Conservation (phyloP, 30 jellyfish, hydroid and myxozoan species). For the Cassiopea xamachana region DNA sequence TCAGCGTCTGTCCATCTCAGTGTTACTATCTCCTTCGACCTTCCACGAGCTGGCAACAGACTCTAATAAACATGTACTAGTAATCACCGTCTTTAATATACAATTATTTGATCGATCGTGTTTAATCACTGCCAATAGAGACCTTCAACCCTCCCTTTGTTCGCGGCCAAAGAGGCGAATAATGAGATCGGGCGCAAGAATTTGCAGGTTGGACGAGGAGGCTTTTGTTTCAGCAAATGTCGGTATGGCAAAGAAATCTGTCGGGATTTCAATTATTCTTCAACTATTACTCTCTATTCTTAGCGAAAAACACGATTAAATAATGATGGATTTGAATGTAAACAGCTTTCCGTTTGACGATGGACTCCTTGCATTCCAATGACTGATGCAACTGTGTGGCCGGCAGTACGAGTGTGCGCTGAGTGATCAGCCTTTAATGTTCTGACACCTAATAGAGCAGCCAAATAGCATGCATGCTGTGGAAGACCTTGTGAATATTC, state of each 20-base stretch:
- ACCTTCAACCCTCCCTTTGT: conserved; percentile 79
- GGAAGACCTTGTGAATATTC: conserved; percentile 26
- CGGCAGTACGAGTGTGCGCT: conserved; percentile 8
- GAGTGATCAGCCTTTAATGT: conserved; percentile 17
- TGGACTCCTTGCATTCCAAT: conserved; percentile 14
- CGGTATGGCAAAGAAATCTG: conserved; percentile 66
- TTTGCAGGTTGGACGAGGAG: conserved; percentile 30
- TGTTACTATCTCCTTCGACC: conserved; percentile 25
- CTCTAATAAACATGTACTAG: conserved; percentile 36
- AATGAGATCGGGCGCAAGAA: conserved; percentile 56
- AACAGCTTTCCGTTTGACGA: conserved; percentile 48
- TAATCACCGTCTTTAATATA: conserved; percentile 61
- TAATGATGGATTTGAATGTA: conserved; percentile 30
- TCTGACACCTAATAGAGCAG: conserved; percentile 32
- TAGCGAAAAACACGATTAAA: conserved; percentile 38
- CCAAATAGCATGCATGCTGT: conserved; percentile 64
- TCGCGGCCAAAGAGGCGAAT: conserved; percentile 71
- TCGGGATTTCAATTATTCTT: conserved; percentile 48
- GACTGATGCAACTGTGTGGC: conserved; percentile 40
- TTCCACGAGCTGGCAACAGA: conserved; percentile 51
- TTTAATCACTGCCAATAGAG: conserved; percentile 68
- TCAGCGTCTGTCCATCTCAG: conserved; percentile 5
- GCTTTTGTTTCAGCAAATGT: conserved; percentile 25
- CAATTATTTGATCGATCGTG: conserved; percentile 64
- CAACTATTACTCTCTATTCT: conserved; percentile 49